A percentile compares a stretch with the other conserved stretches of the same genome.
These are phyloP conservation scores for Cryptocheilus praepositus DNA, from an alignment of 2,888 invertebrate genomes.

Conservation along the genomic window DNA sequence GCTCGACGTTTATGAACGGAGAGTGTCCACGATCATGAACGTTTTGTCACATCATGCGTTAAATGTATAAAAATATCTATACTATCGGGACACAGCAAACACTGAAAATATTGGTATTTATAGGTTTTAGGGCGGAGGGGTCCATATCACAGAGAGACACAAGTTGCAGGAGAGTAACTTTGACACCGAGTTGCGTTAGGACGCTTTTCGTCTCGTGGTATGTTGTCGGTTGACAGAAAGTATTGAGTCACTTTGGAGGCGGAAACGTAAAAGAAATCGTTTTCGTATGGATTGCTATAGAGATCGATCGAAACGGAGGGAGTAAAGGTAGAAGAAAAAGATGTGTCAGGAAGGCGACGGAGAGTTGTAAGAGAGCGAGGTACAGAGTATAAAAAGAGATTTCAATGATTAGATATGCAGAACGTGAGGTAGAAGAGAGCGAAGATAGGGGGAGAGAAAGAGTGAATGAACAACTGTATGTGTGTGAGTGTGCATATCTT, in stretches of 20 bases:
- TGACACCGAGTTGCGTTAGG: slow-evolving; percentile 21
- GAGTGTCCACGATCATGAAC: slow-evolving; percentile 45
- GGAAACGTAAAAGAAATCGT: too few relatives aligned
- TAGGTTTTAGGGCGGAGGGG: slow-evolving; percentile 57
- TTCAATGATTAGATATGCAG: too few relatives aligned
- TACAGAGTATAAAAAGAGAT: too few relatives aligned
- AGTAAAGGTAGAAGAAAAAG: too few relatives aligned
- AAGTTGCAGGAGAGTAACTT: slow-evolving; percentile 57
- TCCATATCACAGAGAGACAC: slow-evolving; percentile 56
- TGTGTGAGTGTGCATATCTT: too few relatives aligned
- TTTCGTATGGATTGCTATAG: not conserved
- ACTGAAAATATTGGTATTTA: slow-evolving; percentile 65
- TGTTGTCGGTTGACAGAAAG: slow-evolving; percentile 1
- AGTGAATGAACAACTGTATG: too few relatives aligned
- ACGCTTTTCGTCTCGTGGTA: not conserved
- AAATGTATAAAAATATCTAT: slow-evolving; percentile 66
- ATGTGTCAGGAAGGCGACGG: too few relatives aligned
- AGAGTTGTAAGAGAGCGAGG: too few relatives aligned
- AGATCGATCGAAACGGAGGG: not conserved
- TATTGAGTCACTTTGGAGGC: not conserved
- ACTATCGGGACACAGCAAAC: slow-evolving; percentile 72
- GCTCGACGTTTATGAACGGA: slow-evolving; percentile 23
- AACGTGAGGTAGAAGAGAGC: too few relatives aligned
- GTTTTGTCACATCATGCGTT: slow-evolving; percentile 68
- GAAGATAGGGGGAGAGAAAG: too few relatives aligned